Conservation (phyloP, 2,113 vertebrate genomes). For the Cardinalis cardinalis region DNA sequence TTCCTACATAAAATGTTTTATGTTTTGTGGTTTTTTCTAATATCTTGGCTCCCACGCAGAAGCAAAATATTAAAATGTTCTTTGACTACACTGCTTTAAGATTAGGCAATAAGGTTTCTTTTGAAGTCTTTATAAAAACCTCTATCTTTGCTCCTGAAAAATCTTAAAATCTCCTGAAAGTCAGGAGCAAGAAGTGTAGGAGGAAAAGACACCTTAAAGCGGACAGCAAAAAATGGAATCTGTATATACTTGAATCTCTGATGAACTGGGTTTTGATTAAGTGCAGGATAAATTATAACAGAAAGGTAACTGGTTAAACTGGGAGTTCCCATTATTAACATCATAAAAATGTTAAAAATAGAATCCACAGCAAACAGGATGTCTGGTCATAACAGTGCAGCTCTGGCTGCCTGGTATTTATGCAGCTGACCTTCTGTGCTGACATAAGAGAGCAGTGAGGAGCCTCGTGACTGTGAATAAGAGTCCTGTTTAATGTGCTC, state of each 20-base stretch:
- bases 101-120: background rate
- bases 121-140: background rate
- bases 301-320: background rate
- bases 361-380: conserved; percentile 31
- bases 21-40: background rate
- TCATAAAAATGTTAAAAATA: conserved; percentile 21
- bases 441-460: background rate
- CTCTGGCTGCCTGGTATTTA: background rate
- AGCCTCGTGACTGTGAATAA: background rate
- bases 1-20: background rate
- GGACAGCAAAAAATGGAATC: background rate
- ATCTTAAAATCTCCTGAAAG: background rate
- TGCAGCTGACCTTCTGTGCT: conserved; percentile 2
- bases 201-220: background rate
- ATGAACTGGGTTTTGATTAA: background rate
- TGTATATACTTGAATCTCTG: background rate
- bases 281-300: background rate
- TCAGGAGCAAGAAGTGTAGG: accelerated
- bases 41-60: background rate
- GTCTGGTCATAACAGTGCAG: background rate
- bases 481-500: background rate
- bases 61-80: background rate
- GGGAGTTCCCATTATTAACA: background rate
- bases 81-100: background rate
- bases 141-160: background rate